These are phyloP conservation scores for Zaprionus obscuricornis DNA, from an alignment of 2,888 invertebrate genomes.

Conservation along the genomic window DNA sequence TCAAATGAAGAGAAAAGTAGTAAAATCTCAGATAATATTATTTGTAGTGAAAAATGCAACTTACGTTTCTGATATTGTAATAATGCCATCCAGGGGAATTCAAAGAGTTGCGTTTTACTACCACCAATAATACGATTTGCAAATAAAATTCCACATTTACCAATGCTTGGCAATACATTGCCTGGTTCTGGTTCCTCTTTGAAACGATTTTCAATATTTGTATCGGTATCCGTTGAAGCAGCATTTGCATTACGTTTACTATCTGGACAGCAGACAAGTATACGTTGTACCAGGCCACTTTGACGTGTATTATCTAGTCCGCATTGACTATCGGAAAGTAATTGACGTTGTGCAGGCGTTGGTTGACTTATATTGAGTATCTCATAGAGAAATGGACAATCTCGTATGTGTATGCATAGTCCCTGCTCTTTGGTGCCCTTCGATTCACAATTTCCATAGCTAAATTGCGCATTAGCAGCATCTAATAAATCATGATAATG, in stretches of 20 bases:
- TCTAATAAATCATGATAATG: slow-evolving; percentile 12
- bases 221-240: neutral
- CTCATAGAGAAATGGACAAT: slow-evolving; percentile 64
- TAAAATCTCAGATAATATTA: neutral
- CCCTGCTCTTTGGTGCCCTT: slow-evolving; percentile 65
- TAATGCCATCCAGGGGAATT: slow-evolving; percentile 85
- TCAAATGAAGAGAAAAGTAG: neutral
- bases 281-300: slow-evolving; percentile 76
- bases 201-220: neutral
- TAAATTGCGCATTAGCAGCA: slow-evolving; percentile 41
- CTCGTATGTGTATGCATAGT: slow-evolving; percentile 68
- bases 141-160: slow-evolving; percentile 85
- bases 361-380: slow-evolving; percentile 46
- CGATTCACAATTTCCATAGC: slow-evolving; percentile 69
- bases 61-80: slow-evolving; percentile 84
- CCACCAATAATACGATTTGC: slow-evolving; percentile 87
- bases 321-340: slow-evolving; percentile 85
- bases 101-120: slow-evolving; percentile 85
- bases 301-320: slow-evolving; percentile 85
- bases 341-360: slow-evolving; percentile 36
- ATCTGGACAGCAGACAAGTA: slow-evolving; percentile 85
- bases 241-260: slow-evolving; percentile 21
- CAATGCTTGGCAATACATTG: slow-evolving; percentile 83
- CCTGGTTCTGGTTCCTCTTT: slow-evolving; percentile 27
- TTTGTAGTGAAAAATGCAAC: neutral